phyloP scores from a whole-genome alignment of 1,140 invertebrate species.

The Probaryconus sp. region DNA sequence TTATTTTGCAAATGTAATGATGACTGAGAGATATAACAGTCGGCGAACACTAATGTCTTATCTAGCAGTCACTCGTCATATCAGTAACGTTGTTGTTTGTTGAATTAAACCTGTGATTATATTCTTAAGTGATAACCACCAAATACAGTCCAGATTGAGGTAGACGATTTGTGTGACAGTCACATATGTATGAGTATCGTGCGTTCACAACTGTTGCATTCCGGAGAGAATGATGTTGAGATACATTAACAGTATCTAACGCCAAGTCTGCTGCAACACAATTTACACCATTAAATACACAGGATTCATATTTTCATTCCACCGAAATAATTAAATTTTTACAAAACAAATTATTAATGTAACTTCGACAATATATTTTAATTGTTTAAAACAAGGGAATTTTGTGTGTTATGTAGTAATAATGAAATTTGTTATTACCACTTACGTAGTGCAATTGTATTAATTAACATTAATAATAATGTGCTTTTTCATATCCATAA shows the following conservation, averaged over 20 bases:
- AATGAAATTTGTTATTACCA: no score
- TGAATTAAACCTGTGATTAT: conserved; percentile 26
- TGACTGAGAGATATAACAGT: neutral
- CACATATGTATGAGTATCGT: conserved; percentile 31
- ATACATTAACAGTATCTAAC: conserved; percentile 9
- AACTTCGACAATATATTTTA: no score
- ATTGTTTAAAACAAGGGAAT: no score
- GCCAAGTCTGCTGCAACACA: conserved; percentile 1
- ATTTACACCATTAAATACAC: no score
- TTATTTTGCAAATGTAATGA: neutral
- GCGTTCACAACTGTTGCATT: conserved; percentile 38
- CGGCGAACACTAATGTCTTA: conserved; percentile 1
- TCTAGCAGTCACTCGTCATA: neutral
- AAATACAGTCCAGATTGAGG: conserved; percentile 41
- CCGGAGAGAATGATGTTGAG: conserved; percentile 13
- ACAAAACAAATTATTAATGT: no score
- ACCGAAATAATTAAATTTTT: neutral
- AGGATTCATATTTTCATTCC: no score
- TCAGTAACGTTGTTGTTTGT: conserved; percentile 7
- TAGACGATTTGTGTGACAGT: conserved; percentile 40
- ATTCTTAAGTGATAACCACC: conserved; percentile 36
- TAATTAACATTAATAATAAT: conserved; percentile 24
- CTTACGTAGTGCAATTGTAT: neutral
- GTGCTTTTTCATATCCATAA: conserved; percentile 55
- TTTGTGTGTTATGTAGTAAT: no score